Percentiles rank a stretch among this genome's conserved stretches.
phyloP scores from a whole-genome alignment of 1,140 invertebrate species.

The Laodelphax striatellus region DNA sequence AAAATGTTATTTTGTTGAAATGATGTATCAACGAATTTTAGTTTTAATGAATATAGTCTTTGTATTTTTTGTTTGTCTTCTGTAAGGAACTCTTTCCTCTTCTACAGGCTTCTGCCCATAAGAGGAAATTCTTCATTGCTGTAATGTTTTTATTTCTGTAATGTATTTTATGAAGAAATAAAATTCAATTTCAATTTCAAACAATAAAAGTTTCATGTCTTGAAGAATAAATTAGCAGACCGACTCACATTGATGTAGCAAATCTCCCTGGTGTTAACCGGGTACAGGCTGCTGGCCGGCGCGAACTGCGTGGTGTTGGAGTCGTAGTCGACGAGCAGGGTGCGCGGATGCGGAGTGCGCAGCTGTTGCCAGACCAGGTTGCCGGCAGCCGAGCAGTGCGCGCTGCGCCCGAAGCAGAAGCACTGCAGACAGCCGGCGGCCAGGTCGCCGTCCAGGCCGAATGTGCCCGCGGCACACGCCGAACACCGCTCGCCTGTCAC shows the following conservation, averaged over 20 bases:
- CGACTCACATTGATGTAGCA: constrained; percentile 36
- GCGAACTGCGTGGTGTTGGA: constrained; percentile 22
- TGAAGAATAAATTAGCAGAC: too few relatives aligned
- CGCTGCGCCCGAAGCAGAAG: constrained; percentile 78
- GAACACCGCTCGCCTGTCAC: constrained; percentile 73
- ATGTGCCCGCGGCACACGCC: constrained; percentile 70
- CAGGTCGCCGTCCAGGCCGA: constrained; percentile 60
- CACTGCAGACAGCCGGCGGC: constrained; percentile 68
- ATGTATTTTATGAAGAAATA: too few relatives aligned
- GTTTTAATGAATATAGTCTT: too few relatives aligned
- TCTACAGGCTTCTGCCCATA: too few relatives aligned
- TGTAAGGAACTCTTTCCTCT: too few relatives aligned
- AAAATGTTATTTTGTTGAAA: too few relatives aligned
- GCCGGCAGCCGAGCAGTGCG: constrained; percentile 60
- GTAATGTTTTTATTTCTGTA: too few relatives aligned
- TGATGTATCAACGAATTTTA: too few relatives aligned
- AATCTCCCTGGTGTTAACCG: constrained; percentile 34
- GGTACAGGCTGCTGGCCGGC: constrained; percentile 26
- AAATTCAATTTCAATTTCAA: too few relatives aligned
- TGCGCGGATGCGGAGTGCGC: constrained; percentile 42
- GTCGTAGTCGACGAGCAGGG: constrained; percentile 40
- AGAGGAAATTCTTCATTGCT: too few relatives aligned
- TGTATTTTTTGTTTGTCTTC: too few relatives aligned
- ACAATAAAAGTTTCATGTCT: too few relatives aligned
- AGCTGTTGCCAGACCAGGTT: constrained; percentile 64